phyloP scores from a whole-genome alignment of 1,140 invertebrate genomes.

The Drosophila setifemur region DNA sequence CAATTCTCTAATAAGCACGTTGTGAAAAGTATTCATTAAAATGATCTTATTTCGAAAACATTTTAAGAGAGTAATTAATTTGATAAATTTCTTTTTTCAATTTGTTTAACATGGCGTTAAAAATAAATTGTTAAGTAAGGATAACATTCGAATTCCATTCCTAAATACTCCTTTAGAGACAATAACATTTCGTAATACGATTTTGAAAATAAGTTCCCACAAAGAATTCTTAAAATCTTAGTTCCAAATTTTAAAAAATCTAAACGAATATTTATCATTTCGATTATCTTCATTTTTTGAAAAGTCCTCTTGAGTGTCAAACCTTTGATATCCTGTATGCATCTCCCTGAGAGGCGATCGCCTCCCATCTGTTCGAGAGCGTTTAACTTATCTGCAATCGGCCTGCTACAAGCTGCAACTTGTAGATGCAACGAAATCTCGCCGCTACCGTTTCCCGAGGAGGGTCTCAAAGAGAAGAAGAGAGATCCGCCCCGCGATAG shows the following conservation, averaged over 20 bases:
- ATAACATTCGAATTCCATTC: no score
- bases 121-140: neutral
- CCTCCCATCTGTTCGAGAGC: conserved; percentile 48
- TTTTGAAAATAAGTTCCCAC: no score
- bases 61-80: neutral
- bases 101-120: no score
- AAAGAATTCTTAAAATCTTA: neutral
- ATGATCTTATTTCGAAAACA: neutral
- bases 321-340: conserved; percentile 20
- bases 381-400: conserved; percentile 53
- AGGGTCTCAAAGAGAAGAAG: conserved; percentile 8
- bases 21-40: no score
- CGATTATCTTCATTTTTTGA: neutral
- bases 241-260: neutral
- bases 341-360: conserved; percentile 13
- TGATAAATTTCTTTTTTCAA: no score
- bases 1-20: no score
- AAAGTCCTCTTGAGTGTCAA: conserved; percentile 19
- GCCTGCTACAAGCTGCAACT: conserved; percentile 27
- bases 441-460: conserved; percentile 38
- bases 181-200: no score
- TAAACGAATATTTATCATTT: neutral
- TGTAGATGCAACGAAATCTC: conserved; percentile 20
- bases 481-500: conserved; percentile 66
- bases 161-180: no score